Percentiles rank a stretch among this genome's conserved stretches.
Conservation (phyloP, 2,113 vertebrate genomes). For the Vidua macroura region DNA sequence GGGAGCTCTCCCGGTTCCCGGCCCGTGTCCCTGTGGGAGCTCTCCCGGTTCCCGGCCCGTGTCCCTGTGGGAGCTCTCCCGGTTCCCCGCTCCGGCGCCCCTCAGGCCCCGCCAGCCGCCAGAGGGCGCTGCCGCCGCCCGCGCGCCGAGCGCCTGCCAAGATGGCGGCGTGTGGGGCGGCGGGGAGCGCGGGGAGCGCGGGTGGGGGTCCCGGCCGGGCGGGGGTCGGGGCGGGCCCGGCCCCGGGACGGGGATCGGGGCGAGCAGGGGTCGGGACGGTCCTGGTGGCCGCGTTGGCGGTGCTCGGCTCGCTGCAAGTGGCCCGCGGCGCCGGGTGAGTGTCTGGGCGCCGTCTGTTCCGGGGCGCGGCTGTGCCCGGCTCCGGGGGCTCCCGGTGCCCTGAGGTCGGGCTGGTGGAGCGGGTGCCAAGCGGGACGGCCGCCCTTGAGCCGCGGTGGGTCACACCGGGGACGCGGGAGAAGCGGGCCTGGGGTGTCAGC, state of each 20-base stretch:
- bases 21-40: too few species aligned
- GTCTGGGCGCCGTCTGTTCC: not conserved
- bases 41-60: too few species aligned
- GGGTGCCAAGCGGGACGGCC: not conserved
- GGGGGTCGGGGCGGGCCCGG: too few species aligned
- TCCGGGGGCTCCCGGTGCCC: not conserved
- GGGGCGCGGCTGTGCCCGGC: not conserved
- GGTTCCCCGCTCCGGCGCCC: too few species aligned
- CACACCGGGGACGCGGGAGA: not conserved
- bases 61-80: too few species aligned
- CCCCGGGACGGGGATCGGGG: not conserved
- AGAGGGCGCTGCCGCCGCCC: too few species aligned
- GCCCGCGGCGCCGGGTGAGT: slow-evolving; percentile 9
- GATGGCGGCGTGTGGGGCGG: too few species aligned
- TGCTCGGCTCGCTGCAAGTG: slow-evolving; percentile 2
- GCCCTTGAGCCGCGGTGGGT: not conserved
- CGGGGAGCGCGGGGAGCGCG: too few species aligned
- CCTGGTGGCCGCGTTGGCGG: not conserved
- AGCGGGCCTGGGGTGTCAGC: not conserved
- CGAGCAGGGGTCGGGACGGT: not conserved
- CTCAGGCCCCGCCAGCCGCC: too few species aligned
- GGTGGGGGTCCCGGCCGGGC: too few species aligned
- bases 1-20: too few species aligned
- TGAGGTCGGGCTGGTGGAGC: not conserved
- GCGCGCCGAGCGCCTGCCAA: too few species aligned